Evolutionary conservation across 2,797 vertebrate species (phyloP).

Genomic region (Orientallactaga sibirica): DNA sequence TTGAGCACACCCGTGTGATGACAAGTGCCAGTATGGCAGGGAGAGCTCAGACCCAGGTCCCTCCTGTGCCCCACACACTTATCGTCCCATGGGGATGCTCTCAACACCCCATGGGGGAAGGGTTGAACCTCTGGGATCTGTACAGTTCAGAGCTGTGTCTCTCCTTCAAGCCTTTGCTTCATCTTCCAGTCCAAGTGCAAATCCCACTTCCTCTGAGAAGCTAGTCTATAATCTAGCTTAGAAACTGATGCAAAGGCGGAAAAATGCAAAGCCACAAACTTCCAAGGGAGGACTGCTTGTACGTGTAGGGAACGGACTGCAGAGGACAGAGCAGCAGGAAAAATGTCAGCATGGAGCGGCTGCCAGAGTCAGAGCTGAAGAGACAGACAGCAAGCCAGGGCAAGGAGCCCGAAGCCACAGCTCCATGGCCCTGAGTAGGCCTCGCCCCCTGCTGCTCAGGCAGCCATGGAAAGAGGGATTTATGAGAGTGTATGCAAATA

Average conservation of each 20-base stretch:
- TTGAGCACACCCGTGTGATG: neutral
- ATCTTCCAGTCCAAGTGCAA: neutral
- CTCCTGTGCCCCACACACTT: neutral
- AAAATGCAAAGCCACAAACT: neutral
- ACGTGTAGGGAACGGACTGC: neutral
- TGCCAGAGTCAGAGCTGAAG: too few species aligned
- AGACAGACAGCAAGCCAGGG: neutral
- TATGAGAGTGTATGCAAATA: neutral
- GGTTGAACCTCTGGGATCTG: neutral
- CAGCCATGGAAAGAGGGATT: neutral
- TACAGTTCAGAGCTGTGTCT: slow-evolving; percentile 4
- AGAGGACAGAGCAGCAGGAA: neutral
- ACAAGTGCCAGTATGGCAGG: neutral
- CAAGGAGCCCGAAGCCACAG: neutral
- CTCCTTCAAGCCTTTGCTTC: slow-evolving; percentile 31
- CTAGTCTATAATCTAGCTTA: neutral
- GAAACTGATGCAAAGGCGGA: neutral
- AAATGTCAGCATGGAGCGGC: neutral
- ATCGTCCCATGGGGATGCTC: neutral
- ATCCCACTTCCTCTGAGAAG: neutral
- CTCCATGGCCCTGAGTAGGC: neutral
- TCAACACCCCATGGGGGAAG: neutral
- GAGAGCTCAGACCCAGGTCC: neutral
- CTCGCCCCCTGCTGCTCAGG: neutral
- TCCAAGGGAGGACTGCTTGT: neutral